These are phyloP conservation scores for Nipponacmea schrenckii DNA, from an alignment of 2,888 invertebrate species.

Conservation along the genomic window DNA sequence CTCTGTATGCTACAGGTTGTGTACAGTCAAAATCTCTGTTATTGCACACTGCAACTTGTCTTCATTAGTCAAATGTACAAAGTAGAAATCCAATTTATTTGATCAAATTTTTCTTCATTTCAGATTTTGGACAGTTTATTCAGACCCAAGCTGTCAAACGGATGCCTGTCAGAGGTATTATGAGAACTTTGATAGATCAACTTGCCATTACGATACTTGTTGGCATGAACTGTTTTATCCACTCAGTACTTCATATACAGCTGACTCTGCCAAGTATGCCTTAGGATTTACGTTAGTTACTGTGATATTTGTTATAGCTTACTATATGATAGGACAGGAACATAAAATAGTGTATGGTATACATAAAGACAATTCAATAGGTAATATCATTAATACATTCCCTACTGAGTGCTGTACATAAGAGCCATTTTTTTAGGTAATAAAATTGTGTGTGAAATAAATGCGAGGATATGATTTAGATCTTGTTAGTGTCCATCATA, in stretches of 20 bases:
- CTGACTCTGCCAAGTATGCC: slow-evolving; percentile 39
- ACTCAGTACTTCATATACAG: slow-evolving; percentile 36
- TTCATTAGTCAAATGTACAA: too few relatives aligned
- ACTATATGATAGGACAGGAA: slow-evolving; percentile 37
- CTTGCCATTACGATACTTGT: slow-evolving; percentile 50
- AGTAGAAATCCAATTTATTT: too few relatives aligned
- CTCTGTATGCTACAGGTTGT: too few relatives aligned
- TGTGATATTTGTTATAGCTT: slow-evolving; percentile 46
- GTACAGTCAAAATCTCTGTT: too few relatives aligned
- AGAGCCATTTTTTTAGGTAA: background rate
- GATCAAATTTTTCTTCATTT: background rate
- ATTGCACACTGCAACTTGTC: too few relatives aligned
- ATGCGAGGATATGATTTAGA: too few relatives aligned
- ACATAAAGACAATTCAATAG: background rate
- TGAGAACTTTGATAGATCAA: slow-evolving; percentile 35
- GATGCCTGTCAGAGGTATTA: slow-evolving; percentile 36
- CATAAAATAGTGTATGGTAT: background rate
- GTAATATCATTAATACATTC: slow-evolving; percentile 3
- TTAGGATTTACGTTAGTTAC: slow-evolving; percentile 43
- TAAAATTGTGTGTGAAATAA: too few relatives aligned
- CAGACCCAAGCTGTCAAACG: slow-evolving; percentile 27
- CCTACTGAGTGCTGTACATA: background rate
- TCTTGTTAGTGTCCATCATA: too few relatives aligned
- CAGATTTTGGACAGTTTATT: slow-evolving; percentile 43
- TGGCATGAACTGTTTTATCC: slow-evolving; percentile 56